Evolutionary conservation across 2,888 invertebrate genomes (phyloP), one percentile per base, ranked within the genome.

Genomic region (Anthoptus insignis): DNA sequence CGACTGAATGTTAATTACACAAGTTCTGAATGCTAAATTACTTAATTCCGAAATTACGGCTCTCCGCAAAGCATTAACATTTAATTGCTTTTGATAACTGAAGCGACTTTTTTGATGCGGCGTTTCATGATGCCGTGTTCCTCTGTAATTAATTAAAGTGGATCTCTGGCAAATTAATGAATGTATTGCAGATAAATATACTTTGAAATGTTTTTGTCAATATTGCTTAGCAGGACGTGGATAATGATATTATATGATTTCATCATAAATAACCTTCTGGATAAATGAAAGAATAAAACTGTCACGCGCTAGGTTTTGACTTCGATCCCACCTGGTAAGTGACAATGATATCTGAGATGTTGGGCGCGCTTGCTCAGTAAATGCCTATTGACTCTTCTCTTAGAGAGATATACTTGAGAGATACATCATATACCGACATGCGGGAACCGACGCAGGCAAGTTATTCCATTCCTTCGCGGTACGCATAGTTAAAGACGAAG

Each of bases 61-160:
- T 70, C 73, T 69, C 66, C 72, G 70, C 72, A 74, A 74, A 72
- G 72, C 73, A 73, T 73, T 76, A 74, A 70, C 73, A 69, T 74
- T 76, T 77, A 78, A 78, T 76, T 71, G 73, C 73, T 73, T 70
- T 73, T 70, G 70, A 77, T 73, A 72, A 70, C 70, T 73, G 70
- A 70, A 57, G 45, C 65, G 66, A 68, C 67, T 71, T 68, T 66
- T 64, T 64, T 52, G 39, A 58, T 64, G 64, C 50, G 57, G 22
- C 57, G 52, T 64, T 64, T 58, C 58, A 64, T 58, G 64, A 58
- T 64, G 64, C 64, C 58, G 27, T 64, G 52, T 58, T 47, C 50
- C 50, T 42, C 58, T 58, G 58, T 64, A 58, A 64, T 64, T 64
- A 64, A 64, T 64, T 64, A 64, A 64, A 64, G 52, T 64, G 64